A percentile compares a stretch with the other conserved stretches of the same genome.
Evolutionary conservation across 2,888 invertebrate genomes (phyloP).

Genomic region (Tholera decimalis): DNA sequence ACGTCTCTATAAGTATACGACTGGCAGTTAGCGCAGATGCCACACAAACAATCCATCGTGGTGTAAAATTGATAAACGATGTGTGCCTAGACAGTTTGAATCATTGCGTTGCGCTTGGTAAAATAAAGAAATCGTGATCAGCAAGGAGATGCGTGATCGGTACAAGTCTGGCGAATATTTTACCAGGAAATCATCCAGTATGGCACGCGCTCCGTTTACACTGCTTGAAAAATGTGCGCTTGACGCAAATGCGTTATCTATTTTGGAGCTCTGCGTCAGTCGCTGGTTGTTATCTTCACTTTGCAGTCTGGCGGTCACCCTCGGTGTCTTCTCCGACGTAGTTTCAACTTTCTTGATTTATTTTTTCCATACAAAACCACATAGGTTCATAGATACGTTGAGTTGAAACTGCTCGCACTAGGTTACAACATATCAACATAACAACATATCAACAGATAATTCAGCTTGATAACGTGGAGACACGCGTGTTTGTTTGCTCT

Average conservation of each 20-base stretch:
- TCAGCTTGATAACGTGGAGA: slow-evolving; percentile 74
- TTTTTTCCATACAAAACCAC: slow-evolving; percentile 29
- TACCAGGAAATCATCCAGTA: slow-evolving; percentile 86
- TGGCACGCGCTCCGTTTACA: slow-evolving; percentile 86
- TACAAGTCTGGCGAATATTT: slow-evolving; percentile 81
- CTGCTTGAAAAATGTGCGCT: slow-evolving; percentile 89
- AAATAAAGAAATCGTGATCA: slow-evolving; percentile 80
- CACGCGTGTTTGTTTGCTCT: slow-evolving; percentile 79
- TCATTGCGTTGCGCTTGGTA: slow-evolving; percentile 72
- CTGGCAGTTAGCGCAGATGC: slow-evolving; percentile 48
- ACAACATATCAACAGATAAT: slow-evolving; percentile 75
- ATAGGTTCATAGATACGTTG: slow-evolving; percentile 25
- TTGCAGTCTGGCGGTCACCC: slow-evolving; percentile 87
- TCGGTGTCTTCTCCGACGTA: slow-evolving; percentile 71
- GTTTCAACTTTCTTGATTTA: slow-evolving; percentile 60
- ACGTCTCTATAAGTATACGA: slow-evolving; percentile 39
- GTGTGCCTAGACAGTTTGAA: slow-evolving; percentile 64
- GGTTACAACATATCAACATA: slow-evolving; percentile 72
- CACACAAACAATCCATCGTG: slow-evolving; percentile 50
- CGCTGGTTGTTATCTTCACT: slow-evolving; percentile 85
- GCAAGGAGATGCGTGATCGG: slow-evolving; percentile 77
- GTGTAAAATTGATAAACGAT: slow-evolving; percentile 56
- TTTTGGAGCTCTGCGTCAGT: slow-evolving; percentile 90
- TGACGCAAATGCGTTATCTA: slow-evolving; percentile 92
- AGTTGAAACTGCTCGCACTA: slow-evolving; percentile 58